Percentiles rank a stretch among this genome's conserved stretches.
Conservation (phyloP, 2,113 vertebrate species). For the Benitochromis conjunctus region DNA sequence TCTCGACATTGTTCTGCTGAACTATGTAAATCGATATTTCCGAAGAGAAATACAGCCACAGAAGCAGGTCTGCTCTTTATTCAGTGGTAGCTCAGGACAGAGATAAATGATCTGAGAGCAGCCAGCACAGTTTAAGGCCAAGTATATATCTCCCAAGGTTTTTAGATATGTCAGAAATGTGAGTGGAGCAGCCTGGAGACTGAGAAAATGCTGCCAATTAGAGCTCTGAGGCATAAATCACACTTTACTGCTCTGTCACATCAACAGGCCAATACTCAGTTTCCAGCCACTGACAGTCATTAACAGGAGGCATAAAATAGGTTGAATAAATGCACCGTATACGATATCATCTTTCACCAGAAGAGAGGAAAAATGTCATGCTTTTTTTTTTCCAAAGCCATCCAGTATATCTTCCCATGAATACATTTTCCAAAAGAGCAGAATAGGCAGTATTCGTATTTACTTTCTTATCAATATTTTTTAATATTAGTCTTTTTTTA, state of each 20-base stretch:
- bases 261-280: slow-evolving; percentile 14
- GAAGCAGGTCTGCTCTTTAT: slow-evolving; percentile 52
- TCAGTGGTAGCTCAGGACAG: slow-evolving; percentile 39
- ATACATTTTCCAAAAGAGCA: background rate
- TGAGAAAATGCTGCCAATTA: slow-evolving; percentile 56
- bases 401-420: background rate
- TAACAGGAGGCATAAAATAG: slow-evolving; percentile 18
- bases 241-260: slow-evolving; percentile 55
- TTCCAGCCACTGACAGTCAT: slow-evolving; percentile 37
- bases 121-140: slow-evolving; percentile 44
- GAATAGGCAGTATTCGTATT: background rate
- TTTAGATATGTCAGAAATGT: slow-evolving; percentile 58
- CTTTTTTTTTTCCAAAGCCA: background rate
- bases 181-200: slow-evolving; percentile 32
- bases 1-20: slow-evolving; percentile 43
- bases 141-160: slow-evolving; percentile 57
- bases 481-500: background rate
- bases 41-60: slow-evolving; percentile 33
- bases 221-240: slow-evolving; percentile 66
- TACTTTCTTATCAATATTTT: background rate
- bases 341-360: slow-evolving; percentile 13
- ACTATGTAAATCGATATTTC: slow-evolving; percentile 55
- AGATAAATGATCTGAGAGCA: slow-evolving; percentile 58
- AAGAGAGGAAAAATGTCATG: background rate
- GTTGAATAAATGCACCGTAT: background rate